Base-by-base conservation (phyloP, 2,888 invertebrate genomes). In the Hipparchia sbordonii region DNA sequence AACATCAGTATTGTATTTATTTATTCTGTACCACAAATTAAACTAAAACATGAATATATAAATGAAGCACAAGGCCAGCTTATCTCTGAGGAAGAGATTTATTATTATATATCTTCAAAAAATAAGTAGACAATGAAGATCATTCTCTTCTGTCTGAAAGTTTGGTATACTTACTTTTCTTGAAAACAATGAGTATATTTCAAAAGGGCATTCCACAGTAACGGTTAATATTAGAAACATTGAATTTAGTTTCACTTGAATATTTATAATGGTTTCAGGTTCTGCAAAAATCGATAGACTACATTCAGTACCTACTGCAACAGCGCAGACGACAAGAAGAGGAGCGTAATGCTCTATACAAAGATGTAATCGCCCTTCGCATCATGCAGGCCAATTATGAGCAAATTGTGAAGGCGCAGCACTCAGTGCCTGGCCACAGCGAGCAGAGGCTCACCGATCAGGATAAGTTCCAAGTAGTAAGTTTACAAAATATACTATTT, bases 341-440 rank as follows among this genome's bases (percentile, higher is more conserved):
- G n/a, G 99, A 99, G 84, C 94, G 98, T 71, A 97, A 97, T 79
- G 97, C 97, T 0, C 90, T 98, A 33, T 95, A 97, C 45, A 98
- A 99, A 86, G 99, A 99, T 87, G 97, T 99, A 0, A 96, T 98
- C 33, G 99, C 99, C 0, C 92, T 99, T 71, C 96, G 98, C 76
- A 99, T 99, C 67, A 97, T 98, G 96, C 98, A 98, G 87, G 96
- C 97, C 1, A 99, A 98, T 88, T 99, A 99, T 85, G 98, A 99
- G 85, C 98, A 98, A 87, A 98, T 99, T 85, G 97, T 99, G 13
- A 98, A 98, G 89, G 98, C 98, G 6, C 98, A 99, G 87, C 98
- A 99, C 84, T 97, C 97, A 4, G 97, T 98, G 78, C 97, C 98
- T 0, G 97, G 97, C 0, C 97, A 97, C 56, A 96, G 97, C 67